phyloP scores from a whole-genome alignment of 2,797 vertebrate species.

The Characodon lateralis region DNA sequence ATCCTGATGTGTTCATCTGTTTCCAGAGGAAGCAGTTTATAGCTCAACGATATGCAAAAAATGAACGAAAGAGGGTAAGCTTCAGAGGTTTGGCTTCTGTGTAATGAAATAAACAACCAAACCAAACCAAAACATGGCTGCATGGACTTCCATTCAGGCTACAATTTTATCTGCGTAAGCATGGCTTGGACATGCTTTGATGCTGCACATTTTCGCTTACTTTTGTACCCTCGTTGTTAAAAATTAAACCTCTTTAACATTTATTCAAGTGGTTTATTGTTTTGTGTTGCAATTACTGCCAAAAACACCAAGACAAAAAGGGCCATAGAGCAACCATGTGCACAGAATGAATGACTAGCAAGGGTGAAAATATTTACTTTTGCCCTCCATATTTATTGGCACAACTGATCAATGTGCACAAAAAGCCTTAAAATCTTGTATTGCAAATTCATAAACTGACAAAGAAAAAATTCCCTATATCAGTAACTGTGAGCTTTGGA shows the following conservation, averaged over 20 bases:
- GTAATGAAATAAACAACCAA: not conserved
- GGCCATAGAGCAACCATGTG: not conserved
- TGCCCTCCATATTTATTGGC: not conserved
- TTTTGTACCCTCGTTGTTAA: conserved; percentile 14
- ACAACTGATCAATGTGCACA: not conserved
- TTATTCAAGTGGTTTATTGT: conserved; percentile 19
- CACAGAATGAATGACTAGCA: not conserved
- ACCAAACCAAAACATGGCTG: not conserved
- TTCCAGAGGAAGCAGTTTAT: conserved; percentile 21
- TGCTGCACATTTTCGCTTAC: conserved; percentile 12
- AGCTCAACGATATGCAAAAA: conserved; percentile 33
- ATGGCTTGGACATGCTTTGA: conserved; percentile 18
- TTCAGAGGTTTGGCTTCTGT: conserved; percentile 6
- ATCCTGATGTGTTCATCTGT: conserved; percentile 48
- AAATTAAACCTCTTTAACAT: conserved; percentile 22
- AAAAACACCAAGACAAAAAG: conserved; percentile 1
- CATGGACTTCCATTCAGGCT: conserved; percentile 11
- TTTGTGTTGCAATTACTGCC: conserved; percentile 49
- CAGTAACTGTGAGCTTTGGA: not conserved
- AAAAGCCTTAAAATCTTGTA: not conserved
- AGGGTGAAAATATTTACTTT: not conserved
- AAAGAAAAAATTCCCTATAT: not conserved
- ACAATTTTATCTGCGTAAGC: not conserved
- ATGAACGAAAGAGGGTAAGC: conserved; percentile 14
- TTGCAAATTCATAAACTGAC: not conserved